Evolutionary conservation across 2,113 vertebrate genomes (phyloP), one percentile per base, ranked within the genome.

Genomic region (Diphyllodes magnificus): DNA sequence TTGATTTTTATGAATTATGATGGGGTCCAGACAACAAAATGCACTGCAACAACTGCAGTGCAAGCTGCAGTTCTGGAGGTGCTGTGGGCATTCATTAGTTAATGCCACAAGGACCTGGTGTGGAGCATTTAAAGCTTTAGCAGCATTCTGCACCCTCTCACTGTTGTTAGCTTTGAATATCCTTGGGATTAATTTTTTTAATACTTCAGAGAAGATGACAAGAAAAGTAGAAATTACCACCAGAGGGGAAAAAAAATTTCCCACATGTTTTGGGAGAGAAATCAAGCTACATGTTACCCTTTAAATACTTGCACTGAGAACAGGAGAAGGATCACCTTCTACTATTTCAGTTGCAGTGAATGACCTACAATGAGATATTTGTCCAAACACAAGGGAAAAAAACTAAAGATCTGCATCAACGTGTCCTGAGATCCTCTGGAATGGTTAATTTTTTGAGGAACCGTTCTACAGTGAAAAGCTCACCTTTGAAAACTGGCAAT

Each of bases 301-400:
- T 95, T 88, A 82, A 88, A 50, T 75, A 96, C 88, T 92, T 88
- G 65, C 53, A 53, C 70, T 89, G 65, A 92, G 57, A 86, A 35
- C 33, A 76, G 89, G 56, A 53, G 76, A 92, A 20, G 21, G 77
- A 94, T 92, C 86, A 68, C 54, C 51, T 94, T 72, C 53, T 51
- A 72, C 56, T 96, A 31, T 75, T 89, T 75, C 85, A 78, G 39
- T 44, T 75, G 35, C 69, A 64, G 39, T 1, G 4, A 92, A 16
- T 30, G 64, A 59, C 33, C 35, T 42, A 9, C 0, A 15, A 33
- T 21, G 14, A 86, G 27, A 47, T 47, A 35, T 53, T 86, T 87
- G 49, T 40, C 65, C 71, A 87, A 87, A 87, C 63, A 76, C 54
- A 82, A 66, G 57, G 31, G 40, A 82, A 84, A 92, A 75, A 88